Percentiles rank a stretch among this genome's conserved stretches.
These are phyloP conservation scores for Platygyra sinensis DNA, from an alignment of 64 coral and sea anemone species.

Conservation along the genomic window DNA sequence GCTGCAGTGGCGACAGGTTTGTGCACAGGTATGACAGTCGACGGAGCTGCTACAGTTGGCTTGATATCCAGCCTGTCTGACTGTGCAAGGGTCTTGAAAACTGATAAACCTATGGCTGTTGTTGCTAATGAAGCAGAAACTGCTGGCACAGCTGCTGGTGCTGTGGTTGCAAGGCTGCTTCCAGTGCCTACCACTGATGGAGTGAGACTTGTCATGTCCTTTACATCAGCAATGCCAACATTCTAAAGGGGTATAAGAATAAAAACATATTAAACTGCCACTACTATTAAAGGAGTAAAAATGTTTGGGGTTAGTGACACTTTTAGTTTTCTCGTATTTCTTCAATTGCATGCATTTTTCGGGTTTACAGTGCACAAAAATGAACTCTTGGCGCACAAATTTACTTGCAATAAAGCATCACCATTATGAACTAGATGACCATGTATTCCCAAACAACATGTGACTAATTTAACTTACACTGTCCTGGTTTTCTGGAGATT, in stretches of 20 bases:
- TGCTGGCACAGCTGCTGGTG: slow-evolving; percentile 18
- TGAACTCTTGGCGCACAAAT: too few species aligned
- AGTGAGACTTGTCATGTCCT: background rate
- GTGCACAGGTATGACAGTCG: background rate
- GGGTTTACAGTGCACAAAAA: too few species aligned
- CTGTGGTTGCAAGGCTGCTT: background rate
- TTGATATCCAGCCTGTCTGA: slow-evolving; percentile 30
- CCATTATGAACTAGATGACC: too few species aligned
- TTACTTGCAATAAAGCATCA: too few species aligned
- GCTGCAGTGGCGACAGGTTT: slow-evolving; percentile 61
- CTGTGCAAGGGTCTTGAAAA: slow-evolving; percentile 19
- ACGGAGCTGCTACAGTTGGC: background rate
- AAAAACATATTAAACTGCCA: background rate
- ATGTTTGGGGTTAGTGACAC: too few species aligned
- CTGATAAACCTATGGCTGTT: slow-evolving; percentile 13
- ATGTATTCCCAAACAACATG: too few species aligned
- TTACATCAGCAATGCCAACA: slow-evolving; percentile 27
- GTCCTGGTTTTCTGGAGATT: slow-evolving; percentile 35
- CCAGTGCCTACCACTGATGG: background rate
- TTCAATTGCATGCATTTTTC: background rate
- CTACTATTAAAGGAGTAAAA: too few species aligned
- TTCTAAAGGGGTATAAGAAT: slow-evolving; percentile 15
- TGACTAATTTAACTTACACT: background rate
- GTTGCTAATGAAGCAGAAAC: background rate
- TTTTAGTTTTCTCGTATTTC: background rate